Evolutionary conservation across 2,888 invertebrate species (phyloP).

Genomic region (Uloborus plumipes): DNA sequence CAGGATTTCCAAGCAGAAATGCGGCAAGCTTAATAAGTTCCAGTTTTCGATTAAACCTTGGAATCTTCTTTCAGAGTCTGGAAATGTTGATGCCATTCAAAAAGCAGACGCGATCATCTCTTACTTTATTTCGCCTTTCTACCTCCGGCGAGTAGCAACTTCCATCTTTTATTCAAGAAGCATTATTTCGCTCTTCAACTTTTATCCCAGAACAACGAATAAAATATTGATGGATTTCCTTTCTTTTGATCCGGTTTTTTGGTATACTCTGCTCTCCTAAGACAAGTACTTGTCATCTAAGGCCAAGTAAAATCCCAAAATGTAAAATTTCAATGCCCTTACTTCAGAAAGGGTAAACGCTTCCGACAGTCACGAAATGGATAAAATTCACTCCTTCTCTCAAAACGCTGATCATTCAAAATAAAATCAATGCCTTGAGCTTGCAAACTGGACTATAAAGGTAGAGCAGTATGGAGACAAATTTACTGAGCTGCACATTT

Average conservation of each 20-base stretch:
- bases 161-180: slow-evolving; percentile 11
- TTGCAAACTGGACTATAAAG: no score
- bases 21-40: no score
- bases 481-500: no score
- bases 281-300: no score
- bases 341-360: slow-evolving; percentile 5
- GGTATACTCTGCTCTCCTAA: background rate
- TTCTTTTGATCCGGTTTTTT: slow-evolving; percentile 2
- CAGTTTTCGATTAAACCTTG: no score
- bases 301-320: no score
- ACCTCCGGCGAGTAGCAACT: slow-evolving; percentile 4
- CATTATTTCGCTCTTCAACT: slow-evolving; percentile 7
- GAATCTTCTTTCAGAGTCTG: no score
- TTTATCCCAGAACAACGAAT: slow-evolving; percentile 2
- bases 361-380: background rate
- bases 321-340: background rate
- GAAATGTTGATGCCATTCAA: background rate
- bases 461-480: no score
- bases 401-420: no score
- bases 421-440: no score
- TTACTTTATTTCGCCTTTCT: background rate
- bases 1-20: no score
- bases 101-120: background rate
- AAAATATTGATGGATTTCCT: slow-evolving; percentile 6
- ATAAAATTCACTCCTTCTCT: no score